A percentile compares a stretch with the other conserved stretches of the same genome.
These are phyloP conservation scores for Aporrectodea caliginosa DNA, from an alignment of 1,140 invertebrate genomes.

Conservation along the genomic window DNA sequence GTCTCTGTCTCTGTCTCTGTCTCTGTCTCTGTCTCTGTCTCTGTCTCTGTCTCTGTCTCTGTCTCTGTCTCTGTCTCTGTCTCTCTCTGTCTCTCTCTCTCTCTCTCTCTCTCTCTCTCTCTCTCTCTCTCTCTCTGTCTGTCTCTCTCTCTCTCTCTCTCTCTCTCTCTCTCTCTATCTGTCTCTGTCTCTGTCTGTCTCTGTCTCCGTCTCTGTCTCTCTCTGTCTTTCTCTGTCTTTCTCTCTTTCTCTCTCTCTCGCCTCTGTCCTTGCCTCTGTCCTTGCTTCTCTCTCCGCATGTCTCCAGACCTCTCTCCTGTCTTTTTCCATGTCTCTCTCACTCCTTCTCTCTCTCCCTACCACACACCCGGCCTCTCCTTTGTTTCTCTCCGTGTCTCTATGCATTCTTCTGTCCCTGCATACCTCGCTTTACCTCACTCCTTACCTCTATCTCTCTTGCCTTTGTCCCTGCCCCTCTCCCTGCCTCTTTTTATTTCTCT, in stretches of 20 bases:
- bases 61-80: conserved; percentile 9
- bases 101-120: conserved; percentile 16
- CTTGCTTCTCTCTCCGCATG: too few species aligned
- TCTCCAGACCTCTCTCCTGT: too few species aligned
- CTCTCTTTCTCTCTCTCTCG: conserved; percentile 24
- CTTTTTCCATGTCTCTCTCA: too few species aligned
- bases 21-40: background rate
- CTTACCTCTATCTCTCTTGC: too few species aligned
- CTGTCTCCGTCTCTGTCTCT: conserved; percentile 12
- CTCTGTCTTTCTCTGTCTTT: conserved; percentile 31
- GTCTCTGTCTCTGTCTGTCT: conserved; percentile 20
- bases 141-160: conserved; percentile 20
- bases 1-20: conserved; percentile 9
- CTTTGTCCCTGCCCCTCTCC: too few species aligned
- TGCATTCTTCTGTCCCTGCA: too few species aligned
- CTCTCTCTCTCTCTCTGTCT: background rate
- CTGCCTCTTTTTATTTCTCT: too few species aligned
- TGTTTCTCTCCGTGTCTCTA: too few species aligned
- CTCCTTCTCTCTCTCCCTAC: too few species aligned
- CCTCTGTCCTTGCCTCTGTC: too few species aligned
- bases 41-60: conserved; percentile 19
- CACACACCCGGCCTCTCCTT: too few species aligned
- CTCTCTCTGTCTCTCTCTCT: background rate
- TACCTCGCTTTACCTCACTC: too few species aligned
- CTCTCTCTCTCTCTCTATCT: conserved; percentile 18